Evolutionary conservation across 2,888 invertebrate species (phyloP).

Genomic region (Drosophila koepferae): DNA sequence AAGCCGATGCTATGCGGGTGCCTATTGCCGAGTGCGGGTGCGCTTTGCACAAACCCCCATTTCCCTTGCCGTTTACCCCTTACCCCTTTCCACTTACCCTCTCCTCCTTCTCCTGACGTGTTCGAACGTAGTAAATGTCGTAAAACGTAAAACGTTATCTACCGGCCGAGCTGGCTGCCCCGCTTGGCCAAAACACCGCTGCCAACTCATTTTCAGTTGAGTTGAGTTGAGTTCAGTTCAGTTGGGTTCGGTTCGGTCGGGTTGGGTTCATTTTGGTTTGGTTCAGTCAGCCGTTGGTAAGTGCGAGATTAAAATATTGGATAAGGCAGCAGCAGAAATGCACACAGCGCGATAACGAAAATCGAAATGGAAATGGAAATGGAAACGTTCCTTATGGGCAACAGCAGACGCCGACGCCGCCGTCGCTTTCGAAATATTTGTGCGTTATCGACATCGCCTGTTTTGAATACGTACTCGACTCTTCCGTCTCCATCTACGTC

Average conservation of each 20-base stretch:
- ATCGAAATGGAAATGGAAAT: constrained; percentile 56
- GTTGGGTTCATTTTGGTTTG: constrained; percentile 17
- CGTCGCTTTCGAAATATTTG: constrained; percentile 63
- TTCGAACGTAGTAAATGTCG: constrained; percentile 47
- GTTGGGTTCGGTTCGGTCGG: constrained; percentile 22
- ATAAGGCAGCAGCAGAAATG: constrained; percentile 67
- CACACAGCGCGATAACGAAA: constrained; percentile 62
- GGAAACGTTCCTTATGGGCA: constrained; percentile 58
- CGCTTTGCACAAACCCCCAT: constrained; percentile 27
- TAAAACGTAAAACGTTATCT: constrained; percentile 56
- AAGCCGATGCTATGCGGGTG: constrained; percentile 73
- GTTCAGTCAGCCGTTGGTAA: constrained; percentile 65
- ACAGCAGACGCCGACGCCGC: constrained; percentile 17
- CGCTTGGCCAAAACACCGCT: constrained; percentile 32
- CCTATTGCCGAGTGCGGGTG: constrained; percentile 29
- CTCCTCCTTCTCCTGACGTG: not conserved
- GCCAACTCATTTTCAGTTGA: constrained; percentile 33
- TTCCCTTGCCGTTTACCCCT: constrained; percentile 2
- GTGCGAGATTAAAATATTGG: constrained; percentile 79
- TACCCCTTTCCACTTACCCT: not conserved
- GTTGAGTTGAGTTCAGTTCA: constrained; percentile 5
- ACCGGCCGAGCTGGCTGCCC: constrained; percentile 30
- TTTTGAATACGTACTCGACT: constrained; percentile 46
- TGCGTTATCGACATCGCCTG: constrained; percentile 65
- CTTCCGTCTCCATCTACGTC: constrained; percentile 10